A percentile compares a stretch with the other conserved stretches of the same genome.
These are phyloP conservation scores for Habroteleia sp. DNA, from an alignment of 2,888 invertebrate genomes.

Conservation along the genomic window DNA sequence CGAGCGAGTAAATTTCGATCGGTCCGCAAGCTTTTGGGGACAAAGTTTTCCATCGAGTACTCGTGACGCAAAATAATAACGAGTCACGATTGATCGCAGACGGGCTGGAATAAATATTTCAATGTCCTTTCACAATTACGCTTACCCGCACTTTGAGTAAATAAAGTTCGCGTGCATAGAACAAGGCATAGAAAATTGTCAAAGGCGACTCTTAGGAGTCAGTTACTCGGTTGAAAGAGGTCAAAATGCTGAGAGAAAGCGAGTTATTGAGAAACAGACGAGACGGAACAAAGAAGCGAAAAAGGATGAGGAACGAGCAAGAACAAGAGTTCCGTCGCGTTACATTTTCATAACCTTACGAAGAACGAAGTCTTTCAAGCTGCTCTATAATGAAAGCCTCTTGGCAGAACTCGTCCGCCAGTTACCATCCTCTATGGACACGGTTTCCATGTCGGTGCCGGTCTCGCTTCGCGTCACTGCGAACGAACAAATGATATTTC, in stretches of 20 bases:
- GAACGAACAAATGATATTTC: slow-evolving; percentile 44
- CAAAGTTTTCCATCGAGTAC: slow-evolving; percentile 6
- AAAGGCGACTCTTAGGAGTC: slow-evolving; percentile 45
- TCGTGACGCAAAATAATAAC: slow-evolving; percentile 15
- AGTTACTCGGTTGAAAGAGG: slow-evolving; percentile 48
- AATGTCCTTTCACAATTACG: slow-evolving; percentile 29
- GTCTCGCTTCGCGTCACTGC: slow-evolving; percentile 37
- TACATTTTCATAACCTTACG: slow-evolving; percentile 74
- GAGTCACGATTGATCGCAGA: slow-evolving; percentile 18
- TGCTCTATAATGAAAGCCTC: slow-evolving; percentile 73
- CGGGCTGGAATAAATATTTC: slow-evolving; percentile 38
- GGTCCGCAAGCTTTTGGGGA: background rate
- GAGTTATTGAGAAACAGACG: slow-evolving; percentile 45
- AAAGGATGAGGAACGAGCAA: slow-evolving; percentile 63
- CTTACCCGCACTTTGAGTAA: slow-evolving; percentile 30
- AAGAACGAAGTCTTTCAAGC: slow-evolving; percentile 71
- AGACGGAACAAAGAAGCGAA: slow-evolving; percentile 45
- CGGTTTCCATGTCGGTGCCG: slow-evolving; percentile 36
- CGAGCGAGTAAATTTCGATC: background rate
- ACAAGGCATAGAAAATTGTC: slow-evolving; percentile 50
- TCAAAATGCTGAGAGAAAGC: slow-evolving; percentile 36
- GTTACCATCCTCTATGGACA: slow-evolving; percentile 40
- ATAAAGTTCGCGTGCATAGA: slow-evolving; percentile 39
- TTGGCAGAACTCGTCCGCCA: slow-evolving; percentile 66
- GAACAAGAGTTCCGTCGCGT: slow-evolving; percentile 69